Base-by-base conservation (phyloP, 2,888 invertebrate species). In the Dryomyza anilis region DNA sequence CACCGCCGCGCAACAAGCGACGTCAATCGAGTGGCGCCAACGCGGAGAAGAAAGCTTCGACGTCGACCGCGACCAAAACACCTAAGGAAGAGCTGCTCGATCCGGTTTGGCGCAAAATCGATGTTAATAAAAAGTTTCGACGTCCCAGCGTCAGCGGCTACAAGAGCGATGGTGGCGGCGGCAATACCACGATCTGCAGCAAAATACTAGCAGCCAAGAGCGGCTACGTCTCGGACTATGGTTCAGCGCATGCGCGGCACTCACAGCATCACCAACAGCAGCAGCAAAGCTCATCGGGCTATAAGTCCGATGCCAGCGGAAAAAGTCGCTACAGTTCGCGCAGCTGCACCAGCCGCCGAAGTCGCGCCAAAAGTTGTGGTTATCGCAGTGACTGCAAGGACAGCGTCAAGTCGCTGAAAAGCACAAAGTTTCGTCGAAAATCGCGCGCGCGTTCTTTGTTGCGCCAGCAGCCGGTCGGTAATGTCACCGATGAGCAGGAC, bases 1-100 rank as follows among this genome's bases (percentile, higher is more conserved):
- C 92, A 0, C 92, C 92, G 0, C 87, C 91, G 65, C 86, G 91
- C 69, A 91, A 90, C 81, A 90, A 88, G 46, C 90, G 91, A 0
- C 85, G 91, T 0, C 80, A 79, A 68, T 89, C 90, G 61, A 87
- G 88, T 12, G 83, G 84, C 0, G 84, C 85, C 60, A 52, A 21
- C 85, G 1, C 29, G 1, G 36, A 46, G 27, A 30, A 55, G 33
- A 55, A 36, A 23, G 30, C 60, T n/a, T 4, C 62, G 86, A 76
- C 86, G 85, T 25, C 10, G 3, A 25, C 56, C 85, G 84, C 50
- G 83, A 84, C 70, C 50, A 21, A 85, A 84, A 72, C 84, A 82
- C 74, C 77, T 12, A 87, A 84, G 50, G 87, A 87, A 33, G 87
- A 87, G 72, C 85, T 85, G 1, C 74, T 88, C n/a, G 88, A 88